phyloP scores from a whole-genome alignment of 2,113 vertebrate genomes.

The Lepus timidus region DNA sequence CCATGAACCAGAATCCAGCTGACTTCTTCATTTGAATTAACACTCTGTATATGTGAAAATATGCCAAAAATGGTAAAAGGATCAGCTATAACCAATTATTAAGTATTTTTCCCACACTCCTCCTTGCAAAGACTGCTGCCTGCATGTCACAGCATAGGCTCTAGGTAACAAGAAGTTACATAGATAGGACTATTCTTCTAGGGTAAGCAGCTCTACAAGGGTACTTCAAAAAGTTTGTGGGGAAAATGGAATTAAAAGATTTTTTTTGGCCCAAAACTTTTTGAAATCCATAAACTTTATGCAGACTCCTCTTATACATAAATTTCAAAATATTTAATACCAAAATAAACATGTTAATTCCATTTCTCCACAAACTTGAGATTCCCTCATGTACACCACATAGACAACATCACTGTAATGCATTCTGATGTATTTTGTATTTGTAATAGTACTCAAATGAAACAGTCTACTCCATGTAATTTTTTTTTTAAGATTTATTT shows the following conservation, averaged over 20 bases:
- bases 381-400: not conserved
- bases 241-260: no score
- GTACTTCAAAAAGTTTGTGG: no score
- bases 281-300: no score
- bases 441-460: not conserved
- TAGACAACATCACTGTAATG: not conserved
- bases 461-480: not conserved
- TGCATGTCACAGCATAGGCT: not conserved
- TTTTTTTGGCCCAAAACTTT: no score
- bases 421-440: not conserved
- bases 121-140: not conserved
- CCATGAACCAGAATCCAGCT: not conserved
- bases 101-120: not conserved
- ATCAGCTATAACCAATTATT: not conserved
- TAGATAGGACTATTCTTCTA: not conserved
- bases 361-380: no score
- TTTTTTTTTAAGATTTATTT: not conserved
- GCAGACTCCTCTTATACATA: no score
- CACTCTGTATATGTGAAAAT: not conserved
- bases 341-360: no score
- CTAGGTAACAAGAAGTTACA: not conserved
- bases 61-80: not conserved
- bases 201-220: not conserved
- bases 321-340: no score
- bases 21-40: not conserved